Conservation (phyloP, 2,888 invertebrate species). For the Crepidodera aurea region DNA sequence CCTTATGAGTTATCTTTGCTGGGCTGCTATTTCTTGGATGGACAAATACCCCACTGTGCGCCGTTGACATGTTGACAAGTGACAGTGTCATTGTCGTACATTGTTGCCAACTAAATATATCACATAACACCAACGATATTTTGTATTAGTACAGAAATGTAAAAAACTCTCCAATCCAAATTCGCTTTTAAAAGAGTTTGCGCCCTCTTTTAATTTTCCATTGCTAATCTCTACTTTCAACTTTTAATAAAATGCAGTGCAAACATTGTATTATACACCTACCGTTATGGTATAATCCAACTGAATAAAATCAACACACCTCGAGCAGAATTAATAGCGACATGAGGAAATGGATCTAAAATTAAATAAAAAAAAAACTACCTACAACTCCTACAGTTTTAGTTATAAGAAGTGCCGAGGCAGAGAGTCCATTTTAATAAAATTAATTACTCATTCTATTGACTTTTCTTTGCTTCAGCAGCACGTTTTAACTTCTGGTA, state of each 20-base stretch:
- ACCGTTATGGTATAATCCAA: conserved; percentile 5
- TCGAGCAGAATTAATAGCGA: conserved; percentile 2
- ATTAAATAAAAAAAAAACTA: conserved; percentile 2
- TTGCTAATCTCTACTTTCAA: conserved; percentile 6
- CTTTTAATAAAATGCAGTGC: conserved; percentile 2
- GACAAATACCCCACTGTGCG: too few species aligned
- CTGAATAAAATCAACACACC: conserved; percentile 11
- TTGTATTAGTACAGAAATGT: too few species aligned
- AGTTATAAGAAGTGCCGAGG: not conserved
- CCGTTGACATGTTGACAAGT: too few species aligned
- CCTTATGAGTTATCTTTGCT: too few species aligned
- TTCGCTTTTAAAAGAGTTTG: too few species aligned
- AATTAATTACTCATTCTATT: conserved; percentile 37
- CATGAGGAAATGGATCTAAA: conserved; percentile 12
- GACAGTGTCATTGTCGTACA: too few species aligned
- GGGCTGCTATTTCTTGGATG: too few species aligned
- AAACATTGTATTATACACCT: conserved; percentile 13
- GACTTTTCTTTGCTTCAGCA: conserved; percentile 32
- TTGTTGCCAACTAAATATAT: too few species aligned
- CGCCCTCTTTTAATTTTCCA: conserved; percentile 1
- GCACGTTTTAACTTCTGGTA: conserved; percentile 28
- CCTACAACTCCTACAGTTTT: conserved; percentile 2
- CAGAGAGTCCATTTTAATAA: conserved; percentile 30
- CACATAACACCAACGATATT: too few species aligned
- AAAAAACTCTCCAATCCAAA: not conserved